Evolutionary conservation across 2,888 invertebrate species (phyloP).

Genomic region (Agrotis exclamationis): DNA sequence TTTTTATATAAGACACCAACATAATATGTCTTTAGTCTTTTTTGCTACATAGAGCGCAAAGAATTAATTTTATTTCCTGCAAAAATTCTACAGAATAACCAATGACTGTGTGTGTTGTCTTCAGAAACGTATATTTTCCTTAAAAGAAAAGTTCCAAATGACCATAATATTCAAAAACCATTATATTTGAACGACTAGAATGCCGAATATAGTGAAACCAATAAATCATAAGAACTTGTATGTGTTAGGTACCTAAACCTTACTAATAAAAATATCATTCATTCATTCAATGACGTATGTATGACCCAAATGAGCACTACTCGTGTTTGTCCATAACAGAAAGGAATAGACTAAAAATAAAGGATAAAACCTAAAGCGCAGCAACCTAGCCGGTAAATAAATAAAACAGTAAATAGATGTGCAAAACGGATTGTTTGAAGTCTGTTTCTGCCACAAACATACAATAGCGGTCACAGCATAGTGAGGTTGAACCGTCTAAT

Average conservation of each 20-base stretch:
- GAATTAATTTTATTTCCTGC: no score
- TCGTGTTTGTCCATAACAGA: not conserved
- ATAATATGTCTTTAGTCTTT: no score
- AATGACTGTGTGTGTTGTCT: slow-evolving; percentile 1
- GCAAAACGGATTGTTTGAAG: slow-evolving; percentile 26
- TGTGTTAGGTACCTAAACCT: no score
- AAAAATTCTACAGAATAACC: not conserved
- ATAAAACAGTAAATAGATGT: slow-evolving; percentile 12
- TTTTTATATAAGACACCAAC: no score
- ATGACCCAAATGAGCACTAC: not conserved
- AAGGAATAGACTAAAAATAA: not conserved
- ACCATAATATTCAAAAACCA: no score
- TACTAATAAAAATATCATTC: no score
- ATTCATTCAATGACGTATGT: not conserved
- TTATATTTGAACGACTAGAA: no score
- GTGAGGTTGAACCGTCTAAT: slow-evolving; percentile 31
- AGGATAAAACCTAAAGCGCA: not conserved
- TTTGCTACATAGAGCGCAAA: no score
- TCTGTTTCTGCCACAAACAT: slow-evolving; percentile 4
- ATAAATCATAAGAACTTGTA: no score
- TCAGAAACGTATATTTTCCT: slow-evolving; percentile 6
- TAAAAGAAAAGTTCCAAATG: slow-evolving; percentile 2
- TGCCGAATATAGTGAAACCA: no score
- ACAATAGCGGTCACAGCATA: not conserved
- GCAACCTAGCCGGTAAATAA: slow-evolving; percentile 9